Base-by-base conservation (phyloP, 92 coral and sea anemone genomes). In the Porites evermanni region DNA sequence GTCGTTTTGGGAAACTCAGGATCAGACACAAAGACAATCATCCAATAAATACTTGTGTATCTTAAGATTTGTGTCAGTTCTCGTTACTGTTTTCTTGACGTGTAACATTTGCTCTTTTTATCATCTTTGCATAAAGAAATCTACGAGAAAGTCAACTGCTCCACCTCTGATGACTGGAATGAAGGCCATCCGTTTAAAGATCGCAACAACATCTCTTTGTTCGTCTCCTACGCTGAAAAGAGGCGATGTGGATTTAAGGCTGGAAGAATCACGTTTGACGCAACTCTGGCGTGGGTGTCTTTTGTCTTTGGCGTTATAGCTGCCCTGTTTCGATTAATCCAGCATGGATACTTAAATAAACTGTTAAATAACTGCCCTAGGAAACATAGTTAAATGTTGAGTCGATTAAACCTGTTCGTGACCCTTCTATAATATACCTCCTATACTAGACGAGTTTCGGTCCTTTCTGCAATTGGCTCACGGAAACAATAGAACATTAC, bases 131-230 rank as follows among this genome's bases (percentile, higher is more conserved):
- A 38, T 38, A 38, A 44, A 92, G 94, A 92, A 32, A 80, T 92
- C 73, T 74, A 89, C 79, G 92, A 80, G 61, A 63, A 85, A 54
- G 81, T 92, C 12, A 92, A 92, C 84, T 89, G 54, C 67, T 85
- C 90, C n/a, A 88, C 88, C 29, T 89, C 93, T 60, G 75, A 66
- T 8, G 13, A 81, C 65, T 92, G 94, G 94, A 23, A 67, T 7
- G 69, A 64, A 29, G 93, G 75, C 83, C 94, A 92, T 56, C 92
- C 90, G 61, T 92, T 92, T 82, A 75, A 65, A 60, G 94, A 92
- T 13, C 94, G 94, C 59, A 75, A 72, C 29, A 79, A 81, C 76
- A 84, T 92, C 23, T 68, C 78, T 24, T 23, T 88, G 82, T 92
- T 92, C 54, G 83, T 87, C 2, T 54, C 95, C 18, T 92, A 92